These are phyloP conservation scores for Otolemur crassicaudatus DNA, from an alignment of 2,797 vertebrate genomes.

Conservation along the genomic window DNA sequence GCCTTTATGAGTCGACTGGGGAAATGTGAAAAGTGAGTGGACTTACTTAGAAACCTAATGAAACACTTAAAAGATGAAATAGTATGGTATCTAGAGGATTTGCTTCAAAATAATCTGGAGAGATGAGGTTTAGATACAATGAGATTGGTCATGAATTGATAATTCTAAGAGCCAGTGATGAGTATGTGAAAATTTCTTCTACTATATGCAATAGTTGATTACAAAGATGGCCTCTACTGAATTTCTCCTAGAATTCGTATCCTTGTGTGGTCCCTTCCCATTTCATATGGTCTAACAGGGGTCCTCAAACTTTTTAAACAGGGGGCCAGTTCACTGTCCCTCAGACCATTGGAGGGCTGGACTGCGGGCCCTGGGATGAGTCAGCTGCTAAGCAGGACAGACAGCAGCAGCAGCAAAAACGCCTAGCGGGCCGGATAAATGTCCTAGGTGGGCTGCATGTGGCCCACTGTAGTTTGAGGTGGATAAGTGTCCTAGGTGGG, in stretches of 20 bases:
- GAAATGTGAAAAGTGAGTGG: neutral
- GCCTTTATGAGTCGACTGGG: neutral
- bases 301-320: too few relatives aligned
- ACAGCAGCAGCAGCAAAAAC: too few relatives aligned
- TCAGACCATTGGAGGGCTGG: too few relatives aligned
- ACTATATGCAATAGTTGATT: neutral
- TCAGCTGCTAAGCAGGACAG: too few relatives aligned
- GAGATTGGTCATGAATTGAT: neutral
- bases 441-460: too few relatives aligned
- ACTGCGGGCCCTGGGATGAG: too few relatives aligned
- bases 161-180: neutral
- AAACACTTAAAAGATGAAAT: constrained; percentile 39
- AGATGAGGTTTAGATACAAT: neutral
- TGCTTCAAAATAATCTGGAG: constrained; percentile 28
- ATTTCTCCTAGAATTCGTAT: neutral
- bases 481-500: too few relatives aligned
- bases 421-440: too few relatives aligned
- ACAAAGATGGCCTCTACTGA: neutral
- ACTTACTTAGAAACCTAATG: neutral
- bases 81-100: neutral
- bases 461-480: too few relatives aligned
- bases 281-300: neutral
- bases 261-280: neutral
- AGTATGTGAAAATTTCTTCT: neutral
- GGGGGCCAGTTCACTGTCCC: too few relatives aligned